Percentiles rank a stretch among this genome's conserved stretches.
Evolutionary conservation across 2,797 vertebrate genomes (phyloP).

Genomic region (Sternarchorhynchus goeldii): DNA sequence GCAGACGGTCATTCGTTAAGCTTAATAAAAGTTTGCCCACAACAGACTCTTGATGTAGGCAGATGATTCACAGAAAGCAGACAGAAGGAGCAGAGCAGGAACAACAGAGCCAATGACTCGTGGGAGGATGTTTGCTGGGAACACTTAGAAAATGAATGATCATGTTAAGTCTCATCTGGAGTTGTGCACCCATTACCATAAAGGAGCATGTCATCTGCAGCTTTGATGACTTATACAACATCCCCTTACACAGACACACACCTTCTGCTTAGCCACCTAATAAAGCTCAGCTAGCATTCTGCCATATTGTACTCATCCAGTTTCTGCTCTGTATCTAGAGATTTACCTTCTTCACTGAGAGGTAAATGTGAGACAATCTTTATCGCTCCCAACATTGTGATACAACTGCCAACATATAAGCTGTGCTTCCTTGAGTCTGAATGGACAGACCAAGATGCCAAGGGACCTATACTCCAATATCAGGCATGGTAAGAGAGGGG

Average conservation of each 20-base stretch:
- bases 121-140: not conserved
- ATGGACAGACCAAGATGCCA: no score
- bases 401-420: no score
- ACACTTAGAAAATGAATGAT: conserved; percentile 15
- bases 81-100: not conserved
- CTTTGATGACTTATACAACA: conserved; percentile 58
- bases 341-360: no score
- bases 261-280: not conserved
- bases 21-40: not conserved
- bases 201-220: conserved; percentile 58
- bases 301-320: not conserved
- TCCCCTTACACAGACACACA: conserved; percentile 23
- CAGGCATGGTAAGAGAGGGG: no score
- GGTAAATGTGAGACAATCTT: no score
- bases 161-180: conserved; percentile 35
- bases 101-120: not conserved
- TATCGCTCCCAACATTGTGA: no score
- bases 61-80: not conserved
- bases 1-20: conserved; percentile 14
- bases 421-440: no score
- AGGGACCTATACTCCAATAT: no score
- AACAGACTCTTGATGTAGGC: conserved; percentile 16
- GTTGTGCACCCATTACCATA: conserved; percentile 35
- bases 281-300: conserved; percentile 12
- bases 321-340: not conserved